Conservation (phyloP, 2,797 vertebrate genomes). For the Gymnothorax javanicus region DNA sequence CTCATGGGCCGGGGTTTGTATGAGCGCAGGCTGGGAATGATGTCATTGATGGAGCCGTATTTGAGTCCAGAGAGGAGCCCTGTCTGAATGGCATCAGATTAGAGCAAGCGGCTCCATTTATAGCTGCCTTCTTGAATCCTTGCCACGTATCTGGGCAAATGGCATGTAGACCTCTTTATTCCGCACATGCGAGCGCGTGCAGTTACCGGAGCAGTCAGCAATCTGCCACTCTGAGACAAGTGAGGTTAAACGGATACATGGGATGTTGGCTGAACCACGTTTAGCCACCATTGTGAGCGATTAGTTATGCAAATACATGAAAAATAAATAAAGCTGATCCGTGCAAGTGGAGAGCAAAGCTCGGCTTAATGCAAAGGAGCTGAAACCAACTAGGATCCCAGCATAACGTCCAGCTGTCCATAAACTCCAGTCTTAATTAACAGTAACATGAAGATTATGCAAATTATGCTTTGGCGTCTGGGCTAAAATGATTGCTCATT, state of each 20-base stretch:
- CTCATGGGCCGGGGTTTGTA: conserved; percentile 40
- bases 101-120: conserved; percentile 2
- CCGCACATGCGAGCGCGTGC: conserved; percentile 29
- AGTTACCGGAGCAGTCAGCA: conserved; percentile 27
- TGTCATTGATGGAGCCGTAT: not conserved
- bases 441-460: conserved; percentile 15
- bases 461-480: not conserved
- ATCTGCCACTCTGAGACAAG: conserved; percentile 29
- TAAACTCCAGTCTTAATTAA: conserved; percentile 12
- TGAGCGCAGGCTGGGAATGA: conserved; percentile 43
- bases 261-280: conserved; percentile 31
- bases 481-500: conserved; percentile 13
- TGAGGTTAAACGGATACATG: conserved; percentile 38
- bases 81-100: conserved; percentile 23
- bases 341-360: conserved; percentile 22
- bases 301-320: conserved; percentile 42
- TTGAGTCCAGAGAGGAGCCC: conserved; percentile 1
- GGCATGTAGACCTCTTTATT: conserved; percentile 11
- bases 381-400: not conserved
- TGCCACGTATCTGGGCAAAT: conserved; percentile 27
- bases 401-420: conserved; percentile 5
- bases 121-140: conserved; percentile 25
- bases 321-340: conserved; percentile 32
- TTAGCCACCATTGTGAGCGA: conserved; percentile 20
- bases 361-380: conserved; percentile 7